phyloP scores from a whole-genome alignment of 1,140 invertebrate species.

The Bombus pascuorum region DNA sequence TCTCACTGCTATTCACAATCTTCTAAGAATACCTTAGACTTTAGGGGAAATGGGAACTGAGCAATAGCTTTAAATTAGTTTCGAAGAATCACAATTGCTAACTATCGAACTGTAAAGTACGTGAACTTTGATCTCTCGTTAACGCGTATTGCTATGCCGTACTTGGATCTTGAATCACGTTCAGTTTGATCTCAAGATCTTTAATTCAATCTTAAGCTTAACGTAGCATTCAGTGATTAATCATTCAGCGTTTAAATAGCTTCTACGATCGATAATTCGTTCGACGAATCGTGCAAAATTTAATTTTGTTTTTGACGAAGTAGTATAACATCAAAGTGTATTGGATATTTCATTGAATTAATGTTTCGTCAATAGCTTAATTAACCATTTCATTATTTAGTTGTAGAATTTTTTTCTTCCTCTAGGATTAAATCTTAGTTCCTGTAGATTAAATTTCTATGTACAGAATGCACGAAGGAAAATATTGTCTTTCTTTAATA shows the following conservation, averaged over 20 bases:
- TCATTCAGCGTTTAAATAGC: neutral
- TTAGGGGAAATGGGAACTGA: neutral
- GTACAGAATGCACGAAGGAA: no score
- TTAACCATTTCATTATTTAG: neutral
- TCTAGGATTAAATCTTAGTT: no score
- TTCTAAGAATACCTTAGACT: neutral
- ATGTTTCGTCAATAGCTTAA: no score
- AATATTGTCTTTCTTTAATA: neutral
- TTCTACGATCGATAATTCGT: neutral
- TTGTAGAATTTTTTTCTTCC: neutral
- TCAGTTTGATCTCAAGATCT: neutral
- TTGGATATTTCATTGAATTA: no score
- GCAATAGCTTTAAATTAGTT: constrained; percentile 18
- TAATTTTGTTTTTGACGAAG: neutral
- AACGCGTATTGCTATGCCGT: neutral
- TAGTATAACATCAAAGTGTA: neutral
- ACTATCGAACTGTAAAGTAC: neutral
- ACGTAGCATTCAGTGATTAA: neutral
- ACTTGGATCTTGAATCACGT: neutral
- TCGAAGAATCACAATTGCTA: constrained; percentile 9
- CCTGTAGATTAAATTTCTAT: no score
- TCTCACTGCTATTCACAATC: neutral
- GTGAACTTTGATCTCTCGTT: neutral
- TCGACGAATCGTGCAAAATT: neutral
- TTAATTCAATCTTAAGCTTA: neutral